Evolutionary conservation across 2,113 vertebrate genomes (phyloP), one percentile per base, ranked within the genome.

Genomic region (Sander vitreus): DNA sequence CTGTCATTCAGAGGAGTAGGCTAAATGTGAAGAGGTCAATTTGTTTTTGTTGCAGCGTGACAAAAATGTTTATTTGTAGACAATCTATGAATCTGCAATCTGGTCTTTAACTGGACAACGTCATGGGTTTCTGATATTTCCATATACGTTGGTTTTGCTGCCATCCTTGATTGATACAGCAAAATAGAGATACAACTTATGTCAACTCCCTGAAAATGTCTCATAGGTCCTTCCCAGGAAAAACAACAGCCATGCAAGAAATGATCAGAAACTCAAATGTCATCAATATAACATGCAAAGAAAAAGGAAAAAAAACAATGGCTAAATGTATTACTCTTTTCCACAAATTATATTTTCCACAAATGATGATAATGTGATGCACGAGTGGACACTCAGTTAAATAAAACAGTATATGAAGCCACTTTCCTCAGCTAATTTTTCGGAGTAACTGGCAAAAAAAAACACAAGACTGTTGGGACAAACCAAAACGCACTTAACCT

Each of bases 61-160:
- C 7, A 14, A 14, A 75, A 80, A 84, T 68, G 19, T 47, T 54
- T 62, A 21, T 77, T n/a, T 60, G 36, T 23, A 16, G 43, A 64
- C 12, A 47, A 11, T 69, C 14, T 48, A 48, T 19, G 16, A 81
- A 63, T 78, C 25, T 16, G 58, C 14, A 23, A 30, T 57, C 25
- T n/a, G 5, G 23, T 47, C 50, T 77, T 3, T 23, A 23, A 51
- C 16, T 15, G 7, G 11, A 43, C 33, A 3, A 63, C 14, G 18
- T 27, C 57, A 50, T 18, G 16, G 7, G 21, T 51, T 76, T 54
- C 39, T 15, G 8, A 48, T 27, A 58, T 62, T 62, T 54, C 2
- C 57, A 6, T 36, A 25, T 14, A 19, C 11, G 6, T 27, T 39
- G 2, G 2, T 23, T 45, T 25, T 9, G 19, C 11, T 63, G 33